These are phyloP conservation scores for Ochotona princeps DNA, from an alignment of 2,113 vertebrate species.

Conservation along the genomic window DNA sequence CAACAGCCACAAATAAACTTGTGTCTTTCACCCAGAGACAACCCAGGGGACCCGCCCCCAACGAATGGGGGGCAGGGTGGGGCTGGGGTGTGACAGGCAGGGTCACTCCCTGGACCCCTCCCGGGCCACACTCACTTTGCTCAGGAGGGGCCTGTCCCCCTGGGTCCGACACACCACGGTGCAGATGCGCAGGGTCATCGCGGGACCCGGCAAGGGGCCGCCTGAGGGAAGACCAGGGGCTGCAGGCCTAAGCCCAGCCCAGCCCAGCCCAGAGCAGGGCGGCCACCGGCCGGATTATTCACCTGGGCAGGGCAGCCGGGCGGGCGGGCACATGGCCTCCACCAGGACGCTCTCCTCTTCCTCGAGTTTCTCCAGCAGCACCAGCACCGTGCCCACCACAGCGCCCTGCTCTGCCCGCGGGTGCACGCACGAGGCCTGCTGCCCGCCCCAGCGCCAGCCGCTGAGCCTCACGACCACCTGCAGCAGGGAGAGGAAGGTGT, in stretches of 20 bases:
- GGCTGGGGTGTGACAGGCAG: background rate
- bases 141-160: slow-evolving; percentile 85
- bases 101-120: background rate
- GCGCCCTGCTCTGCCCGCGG: slow-evolving; percentile 43
- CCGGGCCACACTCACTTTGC: slow-evolving; percentile 81
- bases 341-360: slow-evolving; percentile 84
- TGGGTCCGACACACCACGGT: slow-evolving; percentile 86
- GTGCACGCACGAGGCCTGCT: slow-evolving; percentile 65
- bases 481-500: background rate
- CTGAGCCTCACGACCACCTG: slow-evolving; percentile 83
- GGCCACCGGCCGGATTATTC: slow-evolving; percentile 4
- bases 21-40: background rate
- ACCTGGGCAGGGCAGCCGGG: slow-evolving; percentile 71
- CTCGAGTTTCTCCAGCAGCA: slow-evolving; percentile 79
- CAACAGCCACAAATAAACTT: background rate
- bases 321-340: slow-evolving; percentile 82
- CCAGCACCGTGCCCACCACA: slow-evolving; percentile 71
- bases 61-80: background rate
- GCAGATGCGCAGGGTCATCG: slow-evolving; percentile 84
- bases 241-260: background rate
- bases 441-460: slow-evolving; percentile 78
- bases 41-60: background rate
- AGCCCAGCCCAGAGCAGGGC: background rate
- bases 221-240: slow-evolving; percentile 13
- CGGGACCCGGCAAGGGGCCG: slow-evolving; percentile 56